These are phyloP conservation scores for Alcis repandata DNA, from an alignment of 2,888 invertebrate species.

Conservation along the genomic window DNA sequence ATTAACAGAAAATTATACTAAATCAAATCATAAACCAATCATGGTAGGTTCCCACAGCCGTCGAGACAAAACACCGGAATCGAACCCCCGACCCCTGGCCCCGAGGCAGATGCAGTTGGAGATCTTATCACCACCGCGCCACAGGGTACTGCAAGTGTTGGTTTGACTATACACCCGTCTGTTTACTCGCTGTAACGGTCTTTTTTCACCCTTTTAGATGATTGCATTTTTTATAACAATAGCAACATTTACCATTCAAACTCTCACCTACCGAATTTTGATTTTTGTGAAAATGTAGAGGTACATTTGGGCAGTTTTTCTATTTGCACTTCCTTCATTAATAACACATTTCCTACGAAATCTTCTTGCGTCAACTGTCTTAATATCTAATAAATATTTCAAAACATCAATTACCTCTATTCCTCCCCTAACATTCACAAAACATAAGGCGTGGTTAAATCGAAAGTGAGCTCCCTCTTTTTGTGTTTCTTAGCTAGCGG, in stretches of 20 bases:
- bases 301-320: not conserved
- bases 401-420: slow-evolving; percentile 43
- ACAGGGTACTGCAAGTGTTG: slow-evolving; percentile 78
- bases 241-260: not conserved
- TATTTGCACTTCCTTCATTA: not conserved
- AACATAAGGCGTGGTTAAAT: slow-evolving; percentile 77
- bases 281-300: not conserved
- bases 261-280: not conserved
- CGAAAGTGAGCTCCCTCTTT: slow-evolving; percentile 71
- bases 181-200: slow-evolving; percentile 79
- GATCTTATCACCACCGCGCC: slow-evolving; percentile 76
- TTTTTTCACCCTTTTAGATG: slow-evolving; percentile 65
- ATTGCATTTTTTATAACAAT: slow-evolving; percentile 26
- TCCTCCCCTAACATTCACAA: slow-evolving; percentile 63
- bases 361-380: not conserved
- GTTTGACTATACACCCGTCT: slow-evolving; percentile 72
- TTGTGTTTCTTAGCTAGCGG: slow-evolving; percentile 68
- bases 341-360: not conserved
- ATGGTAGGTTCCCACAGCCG: slow-evolving; percentile 75
- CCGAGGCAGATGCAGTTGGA: slow-evolving; percentile 78
- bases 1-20: slow-evolving; percentile 53
- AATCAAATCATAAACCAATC: slow-evolving; percentile 81
- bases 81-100: slow-evolving; percentile 70
- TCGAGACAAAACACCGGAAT: slow-evolving; percentile 78
- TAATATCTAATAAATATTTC: slow-evolving; percentile 21